A percentile compares a stretch with the other conserved stretches of the same genome.
Evolutionary conservation across 1,140 invertebrate genomes (phyloP).

Genomic region (Drosophila elegans): DNA sequence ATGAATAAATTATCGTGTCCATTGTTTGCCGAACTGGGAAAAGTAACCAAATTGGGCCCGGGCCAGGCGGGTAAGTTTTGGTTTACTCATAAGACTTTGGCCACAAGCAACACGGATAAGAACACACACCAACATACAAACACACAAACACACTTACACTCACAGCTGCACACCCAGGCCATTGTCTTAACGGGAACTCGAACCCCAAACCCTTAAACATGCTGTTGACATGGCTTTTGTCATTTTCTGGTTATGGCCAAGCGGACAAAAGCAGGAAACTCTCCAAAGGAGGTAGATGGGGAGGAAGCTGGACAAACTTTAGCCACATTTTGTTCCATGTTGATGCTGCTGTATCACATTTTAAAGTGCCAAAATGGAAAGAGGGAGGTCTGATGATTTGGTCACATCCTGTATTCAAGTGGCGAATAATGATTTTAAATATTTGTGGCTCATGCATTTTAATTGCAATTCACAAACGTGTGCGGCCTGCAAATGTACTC

Average conservation of each 20-base stretch:
- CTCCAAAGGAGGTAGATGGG: constrained; percentile 1
- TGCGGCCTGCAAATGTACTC: constrained; percentile 15
- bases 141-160: constrained; percentile 3
- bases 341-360: constrained; percentile 66
- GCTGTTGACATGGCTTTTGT: constrained; percentile 81
- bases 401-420: constrained; percentile 39
- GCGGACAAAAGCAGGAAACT: constrained; percentile 71
- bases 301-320: constrained; percentile 25
- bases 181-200: constrained; percentile 70
- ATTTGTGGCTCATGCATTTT: constrained; percentile 39
- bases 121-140: constrained; percentile 16
- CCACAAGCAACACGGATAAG: constrained; percentile 68
- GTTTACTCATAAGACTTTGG: constrained; percentile 62
- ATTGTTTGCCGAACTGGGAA: constrained; percentile 72
- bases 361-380: constrained; percentile 27
- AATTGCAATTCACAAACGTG: constrained; percentile 32
- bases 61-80: constrained; percentile 51
- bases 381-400: neutral
- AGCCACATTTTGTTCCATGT: constrained; percentile 55
- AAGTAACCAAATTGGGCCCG: constrained; percentile 70
- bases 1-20: constrained; percentile 78
- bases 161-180: constrained; percentile 28
- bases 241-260: constrained; percentile 79
- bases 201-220: constrained; percentile 65
- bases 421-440: constrained; percentile 51